Conservation (phyloP, 2,888 invertebrate genomes). For the Parnassius orleans region DNA sequence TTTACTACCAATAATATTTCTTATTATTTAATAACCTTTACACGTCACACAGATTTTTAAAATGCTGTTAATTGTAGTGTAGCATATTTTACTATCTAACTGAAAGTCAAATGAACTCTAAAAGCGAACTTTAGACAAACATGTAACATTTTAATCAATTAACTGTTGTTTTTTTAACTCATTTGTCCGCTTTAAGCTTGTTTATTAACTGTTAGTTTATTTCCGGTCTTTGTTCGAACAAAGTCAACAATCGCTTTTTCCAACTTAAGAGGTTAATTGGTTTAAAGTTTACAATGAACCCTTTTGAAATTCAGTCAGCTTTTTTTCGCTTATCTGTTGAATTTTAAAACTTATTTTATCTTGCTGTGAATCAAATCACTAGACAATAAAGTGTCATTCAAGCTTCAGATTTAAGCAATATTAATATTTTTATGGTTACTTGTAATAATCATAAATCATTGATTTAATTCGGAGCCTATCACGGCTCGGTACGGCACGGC, state of each 20-base stretch:
- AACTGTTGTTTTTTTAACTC: conserved; percentile 31
- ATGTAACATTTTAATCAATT: conserved; percentile 33
- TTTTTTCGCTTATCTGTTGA: conserved; percentile 2
- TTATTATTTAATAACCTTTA: background rate
- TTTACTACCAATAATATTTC: too few relatives aligned
- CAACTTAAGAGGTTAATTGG: conserved; percentile 36
- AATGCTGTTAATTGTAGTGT: background rate
- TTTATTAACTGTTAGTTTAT: conserved; percentile 34
- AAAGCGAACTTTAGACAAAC: conserved; percentile 14
- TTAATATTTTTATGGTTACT: too few relatives aligned
- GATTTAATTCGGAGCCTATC: too few relatives aligned
- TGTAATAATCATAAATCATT: too few relatives aligned
- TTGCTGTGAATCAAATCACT: background rate
- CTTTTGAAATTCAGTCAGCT: conserved; percentile 28
- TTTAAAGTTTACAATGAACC: conserved; percentile 37
- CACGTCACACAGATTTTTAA: background rate
- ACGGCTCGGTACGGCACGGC: too few relatives aligned
- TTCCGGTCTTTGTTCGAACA: conserved; percentile 34
- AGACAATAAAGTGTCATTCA: too few relatives aligned
- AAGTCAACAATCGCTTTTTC: conserved; percentile 38
- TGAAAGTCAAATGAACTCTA: conserved; percentile 3
- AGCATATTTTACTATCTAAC: background rate
- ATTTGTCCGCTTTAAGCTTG: conserved; percentile 32
- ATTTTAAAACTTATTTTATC: background rate
- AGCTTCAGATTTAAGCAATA: too few relatives aligned